Percentiles rank a stretch among this genome's conserved stretches.
phyloP scores from a whole-genome alignment of 2,888 invertebrate genomes.

The Sussaba pulchella region DNA sequence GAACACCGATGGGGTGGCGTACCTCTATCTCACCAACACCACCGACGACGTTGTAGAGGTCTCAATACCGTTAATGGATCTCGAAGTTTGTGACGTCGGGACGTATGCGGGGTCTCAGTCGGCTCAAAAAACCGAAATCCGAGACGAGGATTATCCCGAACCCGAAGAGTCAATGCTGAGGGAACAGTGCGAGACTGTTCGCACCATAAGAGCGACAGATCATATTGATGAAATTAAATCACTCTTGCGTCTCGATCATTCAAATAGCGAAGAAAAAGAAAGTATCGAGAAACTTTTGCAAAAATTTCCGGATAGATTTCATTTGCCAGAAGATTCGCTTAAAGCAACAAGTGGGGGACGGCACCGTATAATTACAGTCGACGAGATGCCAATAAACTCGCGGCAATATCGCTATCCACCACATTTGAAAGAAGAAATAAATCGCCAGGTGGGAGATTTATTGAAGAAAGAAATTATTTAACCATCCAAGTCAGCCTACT shows the following conservation, averaged over 20 bases:
- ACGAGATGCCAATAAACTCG: constrained; percentile 56
- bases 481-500: constrained; percentile 53
- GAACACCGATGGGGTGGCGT: too few relatives aligned
- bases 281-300: constrained; percentile 52
- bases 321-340: constrained; percentile 58
- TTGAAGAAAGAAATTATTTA: constrained; percentile 52
- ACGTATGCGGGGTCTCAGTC: too few relatives aligned
- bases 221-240: constrained; percentile 13
- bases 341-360: constrained; percentile 25
- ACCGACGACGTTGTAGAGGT: too few relatives aligned
- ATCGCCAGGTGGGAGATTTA: constrained; percentile 55
- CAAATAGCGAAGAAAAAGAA: constrained; percentile 62
- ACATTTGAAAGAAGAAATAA: constrained; percentile 57
- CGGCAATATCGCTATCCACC: constrained; percentile 63
- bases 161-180: too few relatives aligned
- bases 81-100: too few relatives aligned
- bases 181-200: too few relatives aligned
- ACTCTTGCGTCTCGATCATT: constrained; percentile 37
- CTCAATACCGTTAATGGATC: too few relatives aligned
- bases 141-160: too few relatives aligned
- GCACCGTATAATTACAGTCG: constrained; percentile 56
- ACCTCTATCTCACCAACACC: too few relatives aligned
- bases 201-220: too few relatives aligned
- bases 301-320: constrained; percentile 43
- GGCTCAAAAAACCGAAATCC: too few relatives aligned